phyloP scores from a whole-genome alignment of 2,113 vertebrate genomes.

The Hydrolagus affinis region DNA sequence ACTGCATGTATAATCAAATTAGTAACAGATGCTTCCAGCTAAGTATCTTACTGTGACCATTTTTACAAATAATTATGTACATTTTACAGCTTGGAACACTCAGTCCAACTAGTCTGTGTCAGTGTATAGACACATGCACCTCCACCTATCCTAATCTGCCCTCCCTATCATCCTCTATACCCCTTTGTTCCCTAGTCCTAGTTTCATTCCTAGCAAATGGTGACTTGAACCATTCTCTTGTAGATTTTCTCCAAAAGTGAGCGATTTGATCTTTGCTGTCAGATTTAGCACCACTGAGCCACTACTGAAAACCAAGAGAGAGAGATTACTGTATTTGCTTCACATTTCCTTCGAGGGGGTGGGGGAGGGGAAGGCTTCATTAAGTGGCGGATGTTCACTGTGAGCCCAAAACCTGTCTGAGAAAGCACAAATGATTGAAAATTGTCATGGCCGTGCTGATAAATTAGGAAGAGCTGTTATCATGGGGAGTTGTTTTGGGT shows the following conservation, averaged over 20 bases:
- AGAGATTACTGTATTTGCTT: constrained; percentile 37
- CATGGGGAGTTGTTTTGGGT: constrained; percentile 43
- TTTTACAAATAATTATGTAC: too few relatives aligned
- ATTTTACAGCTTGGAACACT: too few relatives aligned
- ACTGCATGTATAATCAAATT: too few relatives aligned
- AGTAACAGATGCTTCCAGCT: neutral
- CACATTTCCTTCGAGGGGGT: constrained; percentile 45
- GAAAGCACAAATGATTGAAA: constrained; percentile 53
- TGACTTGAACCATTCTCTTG: constrained; percentile 37
- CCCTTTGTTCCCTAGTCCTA: too few relatives aligned
- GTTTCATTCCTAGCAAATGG: neutral
- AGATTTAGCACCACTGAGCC: constrained; percentile 35
- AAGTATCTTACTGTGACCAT: neutral
- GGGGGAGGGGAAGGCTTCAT: neutral
- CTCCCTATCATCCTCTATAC: neutral
- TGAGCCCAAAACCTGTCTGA: constrained; percentile 44
- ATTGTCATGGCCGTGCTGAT: constrained; percentile 47
- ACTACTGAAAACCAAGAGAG: constrained; percentile 34
- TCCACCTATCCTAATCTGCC: neutral
- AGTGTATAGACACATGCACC: neutral
- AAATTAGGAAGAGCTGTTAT: constrained; percentile 30
- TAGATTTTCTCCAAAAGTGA: constrained; percentile 45
- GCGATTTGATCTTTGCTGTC: constrained; percentile 58
- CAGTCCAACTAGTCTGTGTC: too few relatives aligned
- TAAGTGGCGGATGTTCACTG: constrained; percentile 37